Evolutionary conservation across 2,888 invertebrate species (phyloP), one percentile per base, ranked within the genome.

Genomic region (Drosophila neonasuta): DNA sequence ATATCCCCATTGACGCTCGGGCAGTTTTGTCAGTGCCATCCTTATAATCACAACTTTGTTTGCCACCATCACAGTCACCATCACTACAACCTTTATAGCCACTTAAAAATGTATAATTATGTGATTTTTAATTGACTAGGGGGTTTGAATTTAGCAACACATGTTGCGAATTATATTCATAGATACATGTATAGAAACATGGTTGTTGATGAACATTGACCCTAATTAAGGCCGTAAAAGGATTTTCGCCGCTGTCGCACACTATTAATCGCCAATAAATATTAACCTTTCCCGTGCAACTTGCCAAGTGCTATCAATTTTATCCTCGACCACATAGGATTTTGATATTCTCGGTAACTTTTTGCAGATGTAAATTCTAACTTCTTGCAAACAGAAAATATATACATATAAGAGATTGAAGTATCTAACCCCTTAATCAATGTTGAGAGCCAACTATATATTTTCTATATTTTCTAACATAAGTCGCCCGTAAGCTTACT

Each of bases 51-150:
- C 36, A 36, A 36, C 11, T n/a, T n/a, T n/a, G 11, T n/a, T 36
- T 13, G n/a, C 17, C 5, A 36, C 15, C 46, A 41, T 15, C 49
- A 24, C 13, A 20, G 50, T 41, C 49, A 11, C 13, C 30, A 55
- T 41, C 49, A 11, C 51, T 46, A 39, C 39, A 39, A 59, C 30
- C 60, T 51, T 58, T 63, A 54, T n/a, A n/a, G 41, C 34, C 46
- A 66, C 68, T 76, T 73, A 44, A 61, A 80, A 79, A 77, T 32
- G 57, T 71, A 80, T 79, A 50, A 24, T 32, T 42, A 42, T 30
- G 11, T 36, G 36, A 5, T n/a, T 36, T 34, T 29, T 36, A 66
- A 54, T 51, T 50, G 56, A 32, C 50, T 58, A 44, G 58, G 60
- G 62, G 60, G 67, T 58, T 59, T 61, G 55, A 61, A 62, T 55